These are phyloP conservation scores for Podilymbus podiceps DNA, from an alignment of 2,113 vertebrate genomes.

Conservation along the genomic window DNA sequence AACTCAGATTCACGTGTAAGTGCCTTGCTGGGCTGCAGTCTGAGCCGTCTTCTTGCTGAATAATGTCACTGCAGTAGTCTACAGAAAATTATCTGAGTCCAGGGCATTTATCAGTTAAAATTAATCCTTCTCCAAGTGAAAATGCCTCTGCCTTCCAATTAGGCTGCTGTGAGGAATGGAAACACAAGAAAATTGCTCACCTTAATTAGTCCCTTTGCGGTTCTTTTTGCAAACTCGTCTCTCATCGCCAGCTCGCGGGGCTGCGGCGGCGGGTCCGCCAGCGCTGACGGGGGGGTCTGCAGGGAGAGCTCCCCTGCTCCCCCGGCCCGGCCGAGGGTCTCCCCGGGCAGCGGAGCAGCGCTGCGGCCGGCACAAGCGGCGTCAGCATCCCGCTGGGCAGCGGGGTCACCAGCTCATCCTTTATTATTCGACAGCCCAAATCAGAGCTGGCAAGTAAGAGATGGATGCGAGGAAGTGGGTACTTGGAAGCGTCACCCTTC, in stretches of 20 bases:
- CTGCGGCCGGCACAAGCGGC: fast-evolving
- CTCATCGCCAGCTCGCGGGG: background rate
- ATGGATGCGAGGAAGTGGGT: fast-evolving
- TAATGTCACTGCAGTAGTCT: background rate
- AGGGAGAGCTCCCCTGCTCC: background rate
- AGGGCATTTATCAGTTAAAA: background rate
- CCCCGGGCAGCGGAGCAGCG: no score
- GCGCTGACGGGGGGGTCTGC: fast-evolving
- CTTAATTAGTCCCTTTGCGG: constrained; percentile 31
- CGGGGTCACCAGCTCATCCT: fast-evolving
- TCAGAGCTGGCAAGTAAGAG: fast-evolving
- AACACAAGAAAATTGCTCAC: background rate
- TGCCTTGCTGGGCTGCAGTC: background rate
- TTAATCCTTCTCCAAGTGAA: background rate
- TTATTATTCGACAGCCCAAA: fast-evolving
- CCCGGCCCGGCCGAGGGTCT: background rate
- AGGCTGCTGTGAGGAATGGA: background rate
- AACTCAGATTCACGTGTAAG: background rate
- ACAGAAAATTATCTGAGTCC: background rate
- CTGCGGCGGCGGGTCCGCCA: fast-evolving
- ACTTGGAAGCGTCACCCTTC: fast-evolving
- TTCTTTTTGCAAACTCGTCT: background rate
- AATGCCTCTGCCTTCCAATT: constrained; percentile 26
- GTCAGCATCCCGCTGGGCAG: fast-evolving
- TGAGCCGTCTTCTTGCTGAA: background rate